Evolutionary conservation across 2,113 vertebrate genomes (phyloP), one percentile per base, ranked within the genome.

Genomic region (Leucosticte australis): DNA sequence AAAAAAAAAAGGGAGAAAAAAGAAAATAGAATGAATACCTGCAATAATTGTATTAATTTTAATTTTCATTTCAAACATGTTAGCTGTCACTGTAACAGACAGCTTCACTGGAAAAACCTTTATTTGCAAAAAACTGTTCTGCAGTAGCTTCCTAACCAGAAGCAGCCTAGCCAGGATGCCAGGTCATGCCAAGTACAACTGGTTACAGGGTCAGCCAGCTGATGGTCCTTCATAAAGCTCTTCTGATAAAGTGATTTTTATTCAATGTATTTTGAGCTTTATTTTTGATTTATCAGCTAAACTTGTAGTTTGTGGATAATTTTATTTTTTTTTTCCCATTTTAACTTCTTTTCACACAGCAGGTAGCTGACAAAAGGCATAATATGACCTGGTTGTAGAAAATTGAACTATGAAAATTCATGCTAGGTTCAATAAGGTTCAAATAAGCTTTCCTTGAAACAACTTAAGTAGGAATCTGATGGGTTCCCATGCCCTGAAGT

Each of bases 151-250:
- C 63, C 57, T 6, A 6, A 9, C 26, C 23, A 31, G 35, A 65
- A 78, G 28, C 16, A 83, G 26, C 15, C 73, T 22, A 49, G 44
- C 55, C 59, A 56, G 41, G 47, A 11, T 68, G 21, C 24, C 49
- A 46, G 37, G 21, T 52, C 1, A 0, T 2, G 1, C 17, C 0
- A 4, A 65, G 57, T 42, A 57, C 50, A 69, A 6, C 6, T 69
- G 17, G 37, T 87, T 65, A 77, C 15, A 12, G 3, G 13, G 24
- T 56, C 41, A 49, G 53, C 31, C 57, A 79, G 27, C 21, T 4
- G 2, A 52, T 74, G 33, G 9, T 75, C 30, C 15, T 18, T 80
- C 22, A 5, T 33, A 73, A 88, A 83, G 35, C 35, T 62, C 30
- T 85, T 74, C 37, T 46, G 20, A 65, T 57, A 55, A 93, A 75